Conservation (phyloP, 2,113 vertebrate species). For the Rhombomys opimus region DNA sequence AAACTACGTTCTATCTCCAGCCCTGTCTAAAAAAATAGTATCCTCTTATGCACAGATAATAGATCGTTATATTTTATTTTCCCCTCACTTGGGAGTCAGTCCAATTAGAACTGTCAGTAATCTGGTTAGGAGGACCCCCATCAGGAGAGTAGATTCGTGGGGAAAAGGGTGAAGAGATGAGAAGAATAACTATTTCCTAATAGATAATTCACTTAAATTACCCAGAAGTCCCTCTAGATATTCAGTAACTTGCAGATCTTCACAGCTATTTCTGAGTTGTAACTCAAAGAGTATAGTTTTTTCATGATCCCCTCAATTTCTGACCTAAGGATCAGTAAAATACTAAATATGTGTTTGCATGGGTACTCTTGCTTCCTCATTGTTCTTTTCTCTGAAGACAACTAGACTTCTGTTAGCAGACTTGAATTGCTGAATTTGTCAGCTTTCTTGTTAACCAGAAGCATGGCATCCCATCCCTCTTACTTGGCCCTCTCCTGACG, state of each 20-base stretch:
- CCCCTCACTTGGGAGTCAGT: not conserved
- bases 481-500: not conserved
- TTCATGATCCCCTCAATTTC: not conserved
- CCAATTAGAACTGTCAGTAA: not conserved
- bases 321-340: not conserved
- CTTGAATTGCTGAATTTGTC: too few relatives aligned
- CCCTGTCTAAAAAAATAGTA: not conserved
- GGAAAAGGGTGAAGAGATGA: not conserved
- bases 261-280: not conserved
- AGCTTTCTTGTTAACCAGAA: not conserved
- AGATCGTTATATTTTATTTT: not conserved
- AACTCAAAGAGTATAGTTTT: not conserved
- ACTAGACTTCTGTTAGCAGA: not conserved
- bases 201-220: not conserved
- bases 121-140: not conserved
- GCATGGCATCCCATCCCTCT: not conserved
- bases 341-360: not conserved
- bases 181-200: not conserved
- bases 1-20: not conserved
- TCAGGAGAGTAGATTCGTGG: not conserved
- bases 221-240: not conserved
- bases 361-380: not conserved
- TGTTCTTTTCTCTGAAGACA: not conserved
- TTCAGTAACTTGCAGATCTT: not conserved
- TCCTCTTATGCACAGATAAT: not conserved